Conservation (phyloP, 1,140 invertebrate genomes). For the Drosophila seguyi region DNA sequence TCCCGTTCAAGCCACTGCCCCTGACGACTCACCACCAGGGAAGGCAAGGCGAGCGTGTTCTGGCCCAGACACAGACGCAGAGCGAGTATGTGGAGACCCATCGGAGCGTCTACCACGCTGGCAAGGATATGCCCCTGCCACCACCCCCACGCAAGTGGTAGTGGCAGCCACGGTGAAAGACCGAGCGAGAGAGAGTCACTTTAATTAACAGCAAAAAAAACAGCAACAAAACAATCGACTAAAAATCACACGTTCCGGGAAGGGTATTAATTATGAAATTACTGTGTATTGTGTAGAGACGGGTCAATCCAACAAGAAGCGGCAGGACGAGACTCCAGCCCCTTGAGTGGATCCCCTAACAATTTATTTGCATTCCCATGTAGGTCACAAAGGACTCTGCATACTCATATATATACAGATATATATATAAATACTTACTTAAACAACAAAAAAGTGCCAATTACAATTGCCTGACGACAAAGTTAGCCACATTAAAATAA, state of each 20-base stretch:
- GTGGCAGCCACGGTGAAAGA: not conserved
- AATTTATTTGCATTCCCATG: conserved; percentile 21
- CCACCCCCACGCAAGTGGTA: conserved; percentile 65
- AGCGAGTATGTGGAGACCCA: conserved; percentile 79
- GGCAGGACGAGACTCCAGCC: not conserved
- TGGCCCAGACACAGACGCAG: conserved; percentile 74
- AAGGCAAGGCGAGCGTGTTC: conserved; percentile 56
- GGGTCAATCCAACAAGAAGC: not conserved
- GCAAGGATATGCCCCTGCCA: conserved; percentile 49
- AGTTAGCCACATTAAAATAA: conserved; percentile 19
- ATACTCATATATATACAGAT: not conserved
- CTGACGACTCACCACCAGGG: conserved; percentile 46
- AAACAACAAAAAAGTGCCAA: conserved; percentile 71
- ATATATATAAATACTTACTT: conserved; percentile 12
- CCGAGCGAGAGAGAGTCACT: conserved; percentile 13
- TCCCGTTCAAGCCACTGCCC: conserved; percentile 20
- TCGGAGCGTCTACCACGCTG: conserved; percentile 63
- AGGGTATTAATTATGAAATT: conserved; percentile 34
- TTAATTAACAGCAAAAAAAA: conserved; percentile 35
- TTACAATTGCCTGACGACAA: conserved; percentile 70
- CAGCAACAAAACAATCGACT: conserved; percentile 39
- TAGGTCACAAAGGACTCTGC: conserved; percentile 12
- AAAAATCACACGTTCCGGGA: conserved; percentile 32
- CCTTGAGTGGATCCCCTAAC: conserved; percentile 6
- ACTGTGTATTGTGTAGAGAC: conserved; percentile 1